Base-by-base conservation (phyloP, 1,140 invertebrate genomes). In the Philotrypesis tridentata region DNA sequence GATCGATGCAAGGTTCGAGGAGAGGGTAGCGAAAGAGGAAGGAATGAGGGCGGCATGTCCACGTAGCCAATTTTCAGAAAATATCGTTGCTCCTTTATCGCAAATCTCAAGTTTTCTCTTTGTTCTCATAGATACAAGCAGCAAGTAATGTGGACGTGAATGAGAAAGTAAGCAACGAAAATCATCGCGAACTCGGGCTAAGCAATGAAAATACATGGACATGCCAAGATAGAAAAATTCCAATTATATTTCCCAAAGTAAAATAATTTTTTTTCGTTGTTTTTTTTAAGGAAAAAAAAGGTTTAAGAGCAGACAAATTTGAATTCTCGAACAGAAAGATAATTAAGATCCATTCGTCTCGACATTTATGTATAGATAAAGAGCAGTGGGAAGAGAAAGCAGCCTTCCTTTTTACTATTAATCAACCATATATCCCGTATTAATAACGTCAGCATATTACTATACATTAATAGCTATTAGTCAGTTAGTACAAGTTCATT, bases 1-100 rank as follows among this genome's bases (percentile, higher is more conserved):
- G 82, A 68, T 60, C 17, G 63, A 83, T 75, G 76, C 61, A 73
- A 73, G 81, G 81, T 79, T 78, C n/a, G 33, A 63, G 75, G 80
- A 78, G 43, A 17, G 60, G 76, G 40, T 29, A 25, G 48, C 72
- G 37, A 78, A 21, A 48, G 14, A 60, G 75, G 37, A 72, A 77
- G 25, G 73, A n/a, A 61, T 9, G 8, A 21, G n/a, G 55, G 17
- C 12, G 67, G 25, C 55, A 78, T 73, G 68, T 82, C 80, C 80
- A 73, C 17, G 23, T 61, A 77, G 17, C n/a, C 2, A 60, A 31
- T 74, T 60, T 60, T 60, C 2, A 60, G 21, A 2, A 60, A 60
- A 74, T 0, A 31, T 33, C 68, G 31, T 31, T 70, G 21, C 68
- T 70, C 31, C 48, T 70, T 70, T 70, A 21, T 33, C 31, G n/a